A percentile compares a stretch with the other conserved stretches of the same genome.
Conservation (phyloP, 2,113 vertebrate genomes). For the Lepus europaeus region DNA sequence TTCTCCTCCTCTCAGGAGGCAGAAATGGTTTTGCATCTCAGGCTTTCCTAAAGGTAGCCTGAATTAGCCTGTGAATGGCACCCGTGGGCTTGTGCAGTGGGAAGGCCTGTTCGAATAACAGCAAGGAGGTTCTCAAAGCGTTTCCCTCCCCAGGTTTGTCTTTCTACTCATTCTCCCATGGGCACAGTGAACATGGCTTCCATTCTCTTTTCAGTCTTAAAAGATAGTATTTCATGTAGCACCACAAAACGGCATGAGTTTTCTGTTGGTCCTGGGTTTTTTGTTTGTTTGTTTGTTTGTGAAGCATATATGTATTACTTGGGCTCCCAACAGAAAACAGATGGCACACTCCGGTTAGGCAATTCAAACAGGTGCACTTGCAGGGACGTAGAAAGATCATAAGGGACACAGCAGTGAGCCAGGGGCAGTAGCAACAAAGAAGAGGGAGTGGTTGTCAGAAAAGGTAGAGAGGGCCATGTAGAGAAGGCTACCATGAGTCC, state of each 20-base stretch:
- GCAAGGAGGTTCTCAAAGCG: background rate
- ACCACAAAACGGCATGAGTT: background rate
- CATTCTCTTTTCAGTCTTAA: background rate
- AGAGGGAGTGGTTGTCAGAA: background rate
- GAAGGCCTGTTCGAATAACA: background rate
- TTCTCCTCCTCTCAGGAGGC: conserved; percentile 14
- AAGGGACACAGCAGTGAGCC: background rate
- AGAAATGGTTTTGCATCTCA: conserved; percentile 5
- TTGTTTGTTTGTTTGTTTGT: conserved; percentile 56
- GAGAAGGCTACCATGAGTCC: background rate
- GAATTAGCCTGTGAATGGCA: background rate
- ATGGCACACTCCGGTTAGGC: background rate
- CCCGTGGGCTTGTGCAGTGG: background rate
- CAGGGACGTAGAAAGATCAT: background rate
- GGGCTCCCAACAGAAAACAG: conserved; percentile 41
- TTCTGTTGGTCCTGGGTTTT: background rate
- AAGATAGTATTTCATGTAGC: background rate
- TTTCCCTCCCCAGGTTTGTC: background rate
- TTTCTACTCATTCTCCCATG: background rate
- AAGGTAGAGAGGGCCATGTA: background rate
- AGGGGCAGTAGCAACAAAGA: background rate
- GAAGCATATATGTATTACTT: background rate
- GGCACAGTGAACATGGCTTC: background rate
- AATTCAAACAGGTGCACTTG: conserved; percentile 7
- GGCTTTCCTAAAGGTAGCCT: background rate